These are phyloP conservation scores for Myripristis jacobus DNA, from an alignment of 2,797 vertebrate genomes.

Conservation along the genomic window DNA sequence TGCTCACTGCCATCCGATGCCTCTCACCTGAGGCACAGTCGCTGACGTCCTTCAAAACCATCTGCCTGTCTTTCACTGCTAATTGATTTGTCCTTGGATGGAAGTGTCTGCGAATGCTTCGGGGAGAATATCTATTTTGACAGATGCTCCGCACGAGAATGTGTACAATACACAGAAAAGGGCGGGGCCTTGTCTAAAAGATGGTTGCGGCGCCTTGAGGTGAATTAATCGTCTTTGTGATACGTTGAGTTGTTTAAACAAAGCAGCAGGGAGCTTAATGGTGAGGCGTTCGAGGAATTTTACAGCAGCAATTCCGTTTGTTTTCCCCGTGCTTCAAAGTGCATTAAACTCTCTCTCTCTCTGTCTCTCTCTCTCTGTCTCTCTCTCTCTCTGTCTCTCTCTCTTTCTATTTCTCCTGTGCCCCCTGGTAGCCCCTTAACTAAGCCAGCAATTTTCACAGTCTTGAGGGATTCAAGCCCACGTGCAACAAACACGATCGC, in stretches of 20 bases:
- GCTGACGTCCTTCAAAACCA: constrained; percentile 81
- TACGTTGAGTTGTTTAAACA: constrained; percentile 58
- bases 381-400: background rate
- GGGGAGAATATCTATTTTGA: constrained; percentile 68
- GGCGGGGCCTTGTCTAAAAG: constrained; percentile 38
- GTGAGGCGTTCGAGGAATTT: constrained; percentile 29
- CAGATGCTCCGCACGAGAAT: constrained; percentile 53
- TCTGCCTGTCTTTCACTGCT: constrained; percentile 76
- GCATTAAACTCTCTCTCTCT: constrained; percentile 37
- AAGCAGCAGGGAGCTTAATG: constrained; percentile 44
- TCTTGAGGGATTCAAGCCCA: constrained; percentile 49
- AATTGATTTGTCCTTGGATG: constrained; percentile 86
- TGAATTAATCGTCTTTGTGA: constrained; percentile 54
- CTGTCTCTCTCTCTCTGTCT: background rate
- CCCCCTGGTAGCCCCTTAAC: constrained; percentile 52
- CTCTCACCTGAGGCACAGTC: constrained; percentile 80
- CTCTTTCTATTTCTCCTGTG: background rate
- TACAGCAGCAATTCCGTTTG: constrained; percentile 45
- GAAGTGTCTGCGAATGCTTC: constrained; percentile 63
- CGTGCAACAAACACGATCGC: constrained; percentile 32
- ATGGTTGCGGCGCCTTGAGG: constrained; percentile 31
- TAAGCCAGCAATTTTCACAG: constrained; percentile 50
- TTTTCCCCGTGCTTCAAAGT: constrained; percentile 48
- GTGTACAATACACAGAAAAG: constrained; percentile 42
- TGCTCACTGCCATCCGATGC: constrained; percentile 65